These are phyloP conservation scores for Diadema setosum DNA, from an alignment of 35 echinoderm and acorn worm genomes.

Conservation along the genomic window DNA sequence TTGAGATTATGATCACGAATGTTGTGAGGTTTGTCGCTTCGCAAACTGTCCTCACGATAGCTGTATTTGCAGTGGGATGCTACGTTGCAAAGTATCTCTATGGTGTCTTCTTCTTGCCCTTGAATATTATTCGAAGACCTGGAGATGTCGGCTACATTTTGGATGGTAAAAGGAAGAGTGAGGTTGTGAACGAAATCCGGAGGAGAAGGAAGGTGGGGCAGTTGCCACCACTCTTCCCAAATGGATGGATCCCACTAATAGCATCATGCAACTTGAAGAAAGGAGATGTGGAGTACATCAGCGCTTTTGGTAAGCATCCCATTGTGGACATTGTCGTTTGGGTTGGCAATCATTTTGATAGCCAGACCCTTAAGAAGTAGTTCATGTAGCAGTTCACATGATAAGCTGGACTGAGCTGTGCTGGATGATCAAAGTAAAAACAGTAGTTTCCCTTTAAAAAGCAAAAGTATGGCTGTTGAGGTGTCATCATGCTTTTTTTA, in stretches of 20 bases:
- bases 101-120: neutral
- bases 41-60: neutral
- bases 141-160: neutral
- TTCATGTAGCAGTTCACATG: too few species aligned
- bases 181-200: constrained; percentile 39
- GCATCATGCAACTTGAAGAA: constrained; percentile 35
- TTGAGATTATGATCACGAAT: neutral
- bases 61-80: neutral
- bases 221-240: constrained; percentile 72
- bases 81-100: neutral
- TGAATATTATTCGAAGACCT: neutral
- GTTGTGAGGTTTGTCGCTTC: neutral
- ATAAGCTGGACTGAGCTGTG: too few species aligned
- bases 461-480: too few species aligned
- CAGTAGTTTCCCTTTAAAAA: too few species aligned
- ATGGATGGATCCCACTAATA: constrained; percentile 65
- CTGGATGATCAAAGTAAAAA: too few species aligned
- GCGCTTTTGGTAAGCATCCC: neutral
- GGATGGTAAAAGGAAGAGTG: constrained; percentile 23
- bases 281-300: constrained; percentile 27
- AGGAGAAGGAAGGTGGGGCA: constrained; percentile 30
- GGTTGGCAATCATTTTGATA: too few species aligned
- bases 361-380: too few species aligned
- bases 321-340: neutral
- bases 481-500: too few species aligned